Base-by-base conservation (phyloP, 1,140 invertebrate species). In the Drosophila orosa region DNA sequence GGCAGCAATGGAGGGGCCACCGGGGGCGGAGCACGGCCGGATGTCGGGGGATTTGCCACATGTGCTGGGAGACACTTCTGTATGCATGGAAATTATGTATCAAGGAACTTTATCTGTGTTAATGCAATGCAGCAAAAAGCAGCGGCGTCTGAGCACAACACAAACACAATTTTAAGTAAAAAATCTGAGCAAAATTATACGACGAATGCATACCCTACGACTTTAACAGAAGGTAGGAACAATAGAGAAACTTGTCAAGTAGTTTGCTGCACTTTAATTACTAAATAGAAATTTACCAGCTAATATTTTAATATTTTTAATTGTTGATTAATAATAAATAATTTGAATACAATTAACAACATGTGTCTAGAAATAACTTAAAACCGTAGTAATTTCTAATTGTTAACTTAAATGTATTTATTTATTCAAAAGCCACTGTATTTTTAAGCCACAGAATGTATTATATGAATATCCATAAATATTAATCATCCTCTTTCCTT, bases 71-170 rank as follows among this genome's bases (percentile, higher is more conserved):
- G 79, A 78, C 71, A 78, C 78, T 89, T 87, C 63, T 74, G 55
- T 80, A 80, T 89, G 84, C 73, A 89, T 80, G 77, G 65, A 89
- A 89, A 89, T 89, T 84, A 89, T 89, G 84, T 89, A 89, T 89
- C 84, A 89, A 89, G 84, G 85, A 87, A 89, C 84, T 87, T 87
- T 89, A 87, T 87, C 84, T 87, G 84, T 87, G 84, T 89, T 87
- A 87, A 87, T 87, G 84, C 82, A 87, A 87, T 87, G 84, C 84
- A 87, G 80, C 84, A 87, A 84, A 87, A 83, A 74, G 67, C 75
- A 68, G 60, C 61, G 55, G 44, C 45, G 69, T 55, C 61, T 62
- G 52, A 77, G 74, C 45, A 58, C 55, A 74, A 66, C 72, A 76
- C 73, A 75, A 75, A 75, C 73, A 75, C 73, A 47, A 37, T 12